phyloP scores from a whole-genome alignment of 1,140 invertebrate genomes.

The Neodiprion fabricii region DNA sequence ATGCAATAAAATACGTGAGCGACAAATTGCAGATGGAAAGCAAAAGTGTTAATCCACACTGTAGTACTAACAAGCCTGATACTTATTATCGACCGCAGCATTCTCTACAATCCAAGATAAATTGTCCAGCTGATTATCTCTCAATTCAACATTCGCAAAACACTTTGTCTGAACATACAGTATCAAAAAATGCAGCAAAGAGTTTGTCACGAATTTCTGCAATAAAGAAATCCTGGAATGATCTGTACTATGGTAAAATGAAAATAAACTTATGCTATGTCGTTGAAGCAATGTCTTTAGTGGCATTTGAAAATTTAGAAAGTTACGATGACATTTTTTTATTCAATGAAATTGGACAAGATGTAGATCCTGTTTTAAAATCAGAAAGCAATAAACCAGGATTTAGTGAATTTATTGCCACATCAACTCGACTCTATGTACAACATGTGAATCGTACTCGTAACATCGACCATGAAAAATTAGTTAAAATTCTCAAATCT shows the following conservation, averaged over 20 bases:
- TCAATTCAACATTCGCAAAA: background rate
- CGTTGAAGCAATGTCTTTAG: slow-evolving; percentile 1
- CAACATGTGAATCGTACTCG: background rate
- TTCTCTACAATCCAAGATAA: background rate
- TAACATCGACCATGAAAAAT: slow-evolving; percentile 17
- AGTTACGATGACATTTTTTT: no score
- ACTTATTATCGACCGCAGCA: background rate
- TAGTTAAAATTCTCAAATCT: slow-evolving; percentile 31
- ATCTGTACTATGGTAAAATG: slow-evolving; percentile 14
- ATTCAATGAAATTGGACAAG: background rate
- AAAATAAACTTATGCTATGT: slow-evolving; percentile 11
- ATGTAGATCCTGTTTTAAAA: background rate
- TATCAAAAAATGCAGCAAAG: background rate
- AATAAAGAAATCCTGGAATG: slow-evolving; percentile 18
- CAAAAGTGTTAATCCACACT: background rate
- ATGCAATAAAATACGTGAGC: slow-evolving; percentile 32
- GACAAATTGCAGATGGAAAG: slow-evolving; percentile 30
- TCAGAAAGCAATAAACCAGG: slow-evolving; percentile 33
- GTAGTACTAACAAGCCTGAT: background rate
- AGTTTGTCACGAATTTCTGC: slow-evolving; percentile 2
- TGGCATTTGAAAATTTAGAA: background rate
- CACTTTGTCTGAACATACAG: no score
- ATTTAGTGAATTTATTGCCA: slow-evolving; percentile 41
- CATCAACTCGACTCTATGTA: background rate
- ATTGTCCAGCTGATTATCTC: background rate